phyloP scores from a whole-genome alignment of 1,140 invertebrate species.

The Zophobas morio region DNA sequence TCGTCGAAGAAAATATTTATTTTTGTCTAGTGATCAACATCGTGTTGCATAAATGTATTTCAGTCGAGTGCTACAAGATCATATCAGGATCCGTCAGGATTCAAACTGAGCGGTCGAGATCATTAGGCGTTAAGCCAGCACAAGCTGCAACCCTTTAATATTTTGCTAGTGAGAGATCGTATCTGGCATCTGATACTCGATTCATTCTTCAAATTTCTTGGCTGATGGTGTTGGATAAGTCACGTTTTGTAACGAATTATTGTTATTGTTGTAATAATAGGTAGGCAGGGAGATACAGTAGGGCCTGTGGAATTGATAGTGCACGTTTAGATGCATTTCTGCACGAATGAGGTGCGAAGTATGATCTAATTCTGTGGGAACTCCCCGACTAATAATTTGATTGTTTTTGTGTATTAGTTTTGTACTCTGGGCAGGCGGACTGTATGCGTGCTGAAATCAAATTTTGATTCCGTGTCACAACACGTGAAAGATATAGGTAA shows the following conservation, averaged over 20 bases:
- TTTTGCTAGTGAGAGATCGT: constrained; percentile 29
- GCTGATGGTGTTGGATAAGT: constrained; percentile 28
- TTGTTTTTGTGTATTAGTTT: not conserved
- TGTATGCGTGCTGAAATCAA: no score
- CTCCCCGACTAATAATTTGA: not conserved
- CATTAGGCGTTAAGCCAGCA: constrained; percentile 33
- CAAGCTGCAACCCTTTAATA: constrained; percentile 42
- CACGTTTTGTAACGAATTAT: constrained; percentile 39
- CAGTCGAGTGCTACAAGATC: constrained; percentile 27
- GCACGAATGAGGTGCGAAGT: no score
- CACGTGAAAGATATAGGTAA: no score
- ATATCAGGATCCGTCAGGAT: constrained; percentile 31
- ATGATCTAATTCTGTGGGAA: not conserved
- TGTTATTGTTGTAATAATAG: constrained; percentile 11
- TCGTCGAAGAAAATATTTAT: constrained; percentile 7
- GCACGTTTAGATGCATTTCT: not conserved
- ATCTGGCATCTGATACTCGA: constrained; percentile 25
- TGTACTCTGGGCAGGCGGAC: no score
- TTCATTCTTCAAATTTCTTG: constrained; percentile 36
- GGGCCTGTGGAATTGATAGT: not conserved
- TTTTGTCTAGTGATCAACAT: constrained; percentile 31
- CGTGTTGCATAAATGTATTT: constrained; percentile 27
- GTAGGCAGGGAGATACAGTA: not conserved
- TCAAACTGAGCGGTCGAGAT: constrained; percentile 33
- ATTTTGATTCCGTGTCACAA: no score